Evolutionary conservation across 2,797 vertebrate genomes (phyloP), one percentile per base, ranked within the genome.

Genomic region (Chiroxiphia lanceolata): DNA sequence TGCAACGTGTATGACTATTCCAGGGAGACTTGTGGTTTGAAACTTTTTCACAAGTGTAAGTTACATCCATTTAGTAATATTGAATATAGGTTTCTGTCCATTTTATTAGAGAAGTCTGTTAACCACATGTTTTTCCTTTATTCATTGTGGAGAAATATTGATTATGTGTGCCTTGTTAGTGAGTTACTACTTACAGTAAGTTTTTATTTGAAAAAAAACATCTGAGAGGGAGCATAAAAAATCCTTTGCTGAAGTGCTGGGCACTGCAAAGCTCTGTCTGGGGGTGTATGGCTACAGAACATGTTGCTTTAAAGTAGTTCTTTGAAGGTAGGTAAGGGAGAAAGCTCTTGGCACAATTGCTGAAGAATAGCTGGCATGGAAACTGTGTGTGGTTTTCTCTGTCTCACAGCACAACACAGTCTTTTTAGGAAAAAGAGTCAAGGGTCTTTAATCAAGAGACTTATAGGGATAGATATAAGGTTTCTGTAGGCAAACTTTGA

Each of bases 251-350:
- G 31, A 44, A 12, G 38, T 19, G 4, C 11, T 59, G 47, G 44
- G 15, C 19, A n/a, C 14, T 2, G 17, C 34, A 50, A 33, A 54
- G 22, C 23, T 81, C 34, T 45, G 13, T 74, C 59, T 45, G n/a
- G 25, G 29, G 27, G 0, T 47, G 6, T 7, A 3, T 4, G 26
- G 27, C 21, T 83, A 47, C 19, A 51, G 38, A 26, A 25, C 0
- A 0, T 20, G 5, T 23, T 68, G 21, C n/a, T 69, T 72, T 4
- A 7, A 47, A 69, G 61, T 6, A 64, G 13, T 4, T 6, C 3
- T 47, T 87, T 54, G 59, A 64, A 74, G 34, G 42, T n/a, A 29
- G 1, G 3, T 19, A 27, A 38, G 13, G 13, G 9, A 81, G 31
- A 88, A 81, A 57, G 33, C 22, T 71, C 45, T 59, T 9, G 6